A percentile compares a stretch with the other conserved stretches of the same genome.
Conservation (phyloP, 2,888 invertebrate species). For the Dolichopus griseipennis region DNA sequence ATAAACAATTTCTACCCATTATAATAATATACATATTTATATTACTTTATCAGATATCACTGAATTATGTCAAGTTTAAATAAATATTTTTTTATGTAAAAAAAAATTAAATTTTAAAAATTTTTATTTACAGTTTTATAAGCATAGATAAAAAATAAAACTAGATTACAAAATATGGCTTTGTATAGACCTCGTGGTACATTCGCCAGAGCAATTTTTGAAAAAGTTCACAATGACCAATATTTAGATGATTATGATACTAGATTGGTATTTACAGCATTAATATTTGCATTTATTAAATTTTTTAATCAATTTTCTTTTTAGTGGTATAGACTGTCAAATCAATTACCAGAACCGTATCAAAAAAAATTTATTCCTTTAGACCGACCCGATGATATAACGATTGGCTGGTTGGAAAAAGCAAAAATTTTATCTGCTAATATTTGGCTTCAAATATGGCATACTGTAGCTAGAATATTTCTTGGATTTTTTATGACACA, state of each 20-base stretch:
- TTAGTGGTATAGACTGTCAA: conserved; percentile 39
- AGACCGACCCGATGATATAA: conserved; percentile 36
- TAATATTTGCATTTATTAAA: conserved; percentile 8
- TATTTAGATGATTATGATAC: conserved; percentile 41
- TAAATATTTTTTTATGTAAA: no score
- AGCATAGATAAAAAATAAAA: no score
- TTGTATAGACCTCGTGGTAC: conserved; percentile 38
- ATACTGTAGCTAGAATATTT: conserved; percentile 74
- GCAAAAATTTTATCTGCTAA: conserved; percentile 39
- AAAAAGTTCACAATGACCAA: conserved; percentile 42
- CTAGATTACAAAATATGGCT: conserved; percentile 26
- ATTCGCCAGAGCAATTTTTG: conserved; percentile 40
- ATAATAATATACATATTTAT: no score
- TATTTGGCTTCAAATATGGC: conserved; percentile 81
- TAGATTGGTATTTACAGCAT: conserved; percentile 35
- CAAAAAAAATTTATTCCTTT: conserved; percentile 38
- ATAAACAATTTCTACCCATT: no score
- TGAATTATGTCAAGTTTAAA: no score
- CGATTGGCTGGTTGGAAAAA: conserved; percentile 37
- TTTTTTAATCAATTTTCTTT: conserved; percentile 15
- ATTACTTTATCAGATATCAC: no score
- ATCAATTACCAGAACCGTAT: conserved; percentile 33
- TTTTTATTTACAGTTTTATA: no score
- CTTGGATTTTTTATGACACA: conserved; percentile 85
- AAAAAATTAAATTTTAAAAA: no score